Base-by-base conservation (phyloP, 2,797 vertebrate species). In the Huso huso region DNA sequence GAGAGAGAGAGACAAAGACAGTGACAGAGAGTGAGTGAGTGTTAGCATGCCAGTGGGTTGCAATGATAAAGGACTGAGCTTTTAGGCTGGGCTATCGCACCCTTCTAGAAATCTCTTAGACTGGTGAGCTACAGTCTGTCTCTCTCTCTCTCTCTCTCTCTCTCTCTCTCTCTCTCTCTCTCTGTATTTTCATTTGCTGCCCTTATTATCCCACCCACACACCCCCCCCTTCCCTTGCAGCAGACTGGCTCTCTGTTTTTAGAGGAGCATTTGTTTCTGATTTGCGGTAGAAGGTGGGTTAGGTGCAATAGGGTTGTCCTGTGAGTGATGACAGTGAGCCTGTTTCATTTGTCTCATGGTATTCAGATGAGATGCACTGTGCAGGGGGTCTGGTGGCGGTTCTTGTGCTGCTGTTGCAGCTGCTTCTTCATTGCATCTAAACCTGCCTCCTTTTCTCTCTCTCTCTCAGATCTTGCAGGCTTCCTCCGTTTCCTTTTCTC, bases 221-320 rank as follows among this genome's bases (percentile, higher is more conserved):
- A n/a, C 74, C 72, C 77, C 70, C 77, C 23, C 23, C 23, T 37
- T 37, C 23, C 23, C 23, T 37, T 37, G 23, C 23, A 37, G 23
- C 74, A 48, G 63, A 51, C 69, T 11, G 64, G 61, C 65, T 11
- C 55, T 58, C 55, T 58, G 10, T 58, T 58, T 11, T 58, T 58
- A 58, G 55, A 11, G 11, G 10, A 6, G 55, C 55, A n/a, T 10
- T 6, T 7, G 55, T 58, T 10, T 6, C 10, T 58, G 12, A 58
- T 6, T 37, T 11, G 55, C 13, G 6, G 11, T 58, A 6, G 55
- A 6, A 58, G 55, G 55, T 58, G 12, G 13, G 55, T 23, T 23
- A 23, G 23, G 4, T 37, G 23, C 23, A 37, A 37, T 37, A 37
- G 23, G 23, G 23, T 37, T 37, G 23, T 37, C 15, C 23, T 53